Conservation (phyloP, 2,888 invertebrate species). For the Eilema depressum region DNA sequence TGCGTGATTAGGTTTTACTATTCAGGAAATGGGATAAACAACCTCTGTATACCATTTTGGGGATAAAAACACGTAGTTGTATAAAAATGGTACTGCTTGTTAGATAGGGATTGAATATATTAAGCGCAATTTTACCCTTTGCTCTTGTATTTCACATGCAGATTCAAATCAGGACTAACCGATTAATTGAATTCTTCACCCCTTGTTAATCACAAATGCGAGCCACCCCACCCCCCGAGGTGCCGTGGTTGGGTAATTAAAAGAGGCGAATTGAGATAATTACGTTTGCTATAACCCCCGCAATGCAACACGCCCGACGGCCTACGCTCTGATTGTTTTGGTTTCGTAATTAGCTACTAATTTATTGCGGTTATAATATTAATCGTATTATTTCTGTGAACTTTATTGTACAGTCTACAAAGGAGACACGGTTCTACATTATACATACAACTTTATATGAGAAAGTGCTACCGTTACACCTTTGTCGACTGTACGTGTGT, state of each 20-base stretch:
- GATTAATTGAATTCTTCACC: conserved; percentile 44
- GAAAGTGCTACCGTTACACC: too few relatives aligned
- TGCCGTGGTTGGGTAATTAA: conserved; percentile 58
- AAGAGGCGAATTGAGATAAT: conserved; percentile 67
- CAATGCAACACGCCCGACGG: conserved; percentile 39
- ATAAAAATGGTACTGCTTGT: not conserved
- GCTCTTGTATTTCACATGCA: not conserved
- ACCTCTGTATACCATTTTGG: not conserved
- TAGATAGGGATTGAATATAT: not conserved
- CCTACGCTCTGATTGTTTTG: conserved; percentile 48
- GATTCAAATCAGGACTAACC: conserved; percentile 24
- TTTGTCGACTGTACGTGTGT: too few relatives aligned
- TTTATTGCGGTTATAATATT: conserved; percentile 39
- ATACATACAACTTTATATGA: too few relatives aligned
- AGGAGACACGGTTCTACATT: too few relatives aligned
- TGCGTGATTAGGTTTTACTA: too few relatives aligned
- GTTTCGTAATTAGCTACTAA: conserved; percentile 48
- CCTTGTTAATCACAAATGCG: conserved; percentile 27
- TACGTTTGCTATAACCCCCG: conserved; percentile 62
- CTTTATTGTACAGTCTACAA: too few relatives aligned
- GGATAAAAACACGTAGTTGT: not conserved
- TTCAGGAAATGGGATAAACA: too few relatives aligned
- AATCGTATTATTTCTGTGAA: conserved; percentile 18
- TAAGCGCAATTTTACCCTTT: not conserved
- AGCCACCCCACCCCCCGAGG: conserved; percentile 24